These are phyloP conservation scores for Heliconius aoede DNA, from an alignment of 2,888 invertebrate species.

Conservation along the genomic window DNA sequence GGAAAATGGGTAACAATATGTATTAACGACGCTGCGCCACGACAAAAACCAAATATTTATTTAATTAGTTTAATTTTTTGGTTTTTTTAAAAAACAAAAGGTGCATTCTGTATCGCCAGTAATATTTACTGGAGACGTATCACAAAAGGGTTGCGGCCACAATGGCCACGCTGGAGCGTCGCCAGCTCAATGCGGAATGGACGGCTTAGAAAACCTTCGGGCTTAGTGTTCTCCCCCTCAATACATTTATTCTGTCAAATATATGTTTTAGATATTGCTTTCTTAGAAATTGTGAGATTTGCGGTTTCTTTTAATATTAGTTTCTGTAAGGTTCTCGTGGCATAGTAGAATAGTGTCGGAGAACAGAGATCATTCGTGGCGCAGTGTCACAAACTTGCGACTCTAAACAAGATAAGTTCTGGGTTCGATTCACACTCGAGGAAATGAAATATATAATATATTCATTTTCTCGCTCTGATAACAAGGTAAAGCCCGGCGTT, in stretches of 20 bases:
- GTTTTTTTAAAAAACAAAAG: constrained; percentile 23
- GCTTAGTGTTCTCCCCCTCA: constrained; percentile 23
- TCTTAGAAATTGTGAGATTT: neutral
- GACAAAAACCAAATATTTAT: neutral
- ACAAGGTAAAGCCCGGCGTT: no score
- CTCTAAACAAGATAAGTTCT: neutral
- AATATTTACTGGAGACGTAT: constrained; percentile 50
- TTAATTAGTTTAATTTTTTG: neutral
- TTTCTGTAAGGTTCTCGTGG: neutral
- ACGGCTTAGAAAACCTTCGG: constrained; percentile 32
- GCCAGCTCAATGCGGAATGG: constrained; percentile 45
- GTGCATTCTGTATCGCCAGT: constrained; percentile 36
- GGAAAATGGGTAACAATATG: no score
- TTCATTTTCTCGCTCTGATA: neutral
- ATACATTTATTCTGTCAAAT: constrained; percentile 25
- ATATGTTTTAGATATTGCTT: constrained; percentile 5
- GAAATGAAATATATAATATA: no score
- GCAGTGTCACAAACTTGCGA: neutral
- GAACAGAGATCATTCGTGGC: no score
- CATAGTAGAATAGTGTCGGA: neutral
- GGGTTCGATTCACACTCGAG: no score
- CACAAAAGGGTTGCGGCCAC: constrained; percentile 50
- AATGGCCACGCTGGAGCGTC: constrained; percentile 50
- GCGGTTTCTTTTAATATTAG: neutral
- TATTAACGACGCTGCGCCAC: neutral